Conservation (phyloP, 1,140 invertebrate species). For the Thaumetopoea pityocampa region DNA sequence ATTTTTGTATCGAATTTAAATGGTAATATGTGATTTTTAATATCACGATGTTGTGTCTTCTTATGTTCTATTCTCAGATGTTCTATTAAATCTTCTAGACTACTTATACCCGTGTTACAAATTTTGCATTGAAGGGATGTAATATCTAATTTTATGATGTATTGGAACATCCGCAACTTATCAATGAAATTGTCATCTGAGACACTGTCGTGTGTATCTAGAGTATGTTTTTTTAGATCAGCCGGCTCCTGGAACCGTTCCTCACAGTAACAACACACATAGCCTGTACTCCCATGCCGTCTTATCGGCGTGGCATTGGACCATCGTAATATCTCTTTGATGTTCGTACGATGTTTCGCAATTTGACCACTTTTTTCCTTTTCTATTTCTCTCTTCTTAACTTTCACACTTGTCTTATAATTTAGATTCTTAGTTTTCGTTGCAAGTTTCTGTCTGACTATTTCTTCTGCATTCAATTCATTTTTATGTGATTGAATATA, state of each 20-base stretch:
- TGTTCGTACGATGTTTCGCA: constrained; percentile 4
- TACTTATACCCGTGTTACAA: constrained; percentile 14
- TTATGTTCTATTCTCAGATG: not conserved
- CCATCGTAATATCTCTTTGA: constrained; percentile 4
- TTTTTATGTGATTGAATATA: no score
- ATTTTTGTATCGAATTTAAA: constrained; percentile 6
- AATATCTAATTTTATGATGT: constrained; percentile 22
- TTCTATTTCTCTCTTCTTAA: not conserved
- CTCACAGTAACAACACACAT: constrained; percentile 19
- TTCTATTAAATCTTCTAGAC: constrained; percentile 2
- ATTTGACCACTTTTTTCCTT: not conserved
- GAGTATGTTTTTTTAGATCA: constrained; percentile 20
- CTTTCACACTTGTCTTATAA: no score
- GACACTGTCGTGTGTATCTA: not conserved
- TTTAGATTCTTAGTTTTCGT: no score
- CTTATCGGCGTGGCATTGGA: constrained; percentile 23
- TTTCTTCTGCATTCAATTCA: no score
- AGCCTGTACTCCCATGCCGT: constrained; percentile 7
- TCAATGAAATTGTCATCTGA: not conserved
- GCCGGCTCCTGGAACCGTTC: constrained; percentile 7
- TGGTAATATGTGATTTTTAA: constrained; percentile 9
- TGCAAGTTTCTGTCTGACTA: no score
- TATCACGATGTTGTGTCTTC: constrained; percentile 1
- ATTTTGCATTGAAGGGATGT: constrained; percentile 23
- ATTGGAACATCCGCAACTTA: constrained; percentile 4